Evolutionary conservation across 2,888 invertebrate genomes (phyloP).

Genomic region (Cerceris rybyensis): DNA sequence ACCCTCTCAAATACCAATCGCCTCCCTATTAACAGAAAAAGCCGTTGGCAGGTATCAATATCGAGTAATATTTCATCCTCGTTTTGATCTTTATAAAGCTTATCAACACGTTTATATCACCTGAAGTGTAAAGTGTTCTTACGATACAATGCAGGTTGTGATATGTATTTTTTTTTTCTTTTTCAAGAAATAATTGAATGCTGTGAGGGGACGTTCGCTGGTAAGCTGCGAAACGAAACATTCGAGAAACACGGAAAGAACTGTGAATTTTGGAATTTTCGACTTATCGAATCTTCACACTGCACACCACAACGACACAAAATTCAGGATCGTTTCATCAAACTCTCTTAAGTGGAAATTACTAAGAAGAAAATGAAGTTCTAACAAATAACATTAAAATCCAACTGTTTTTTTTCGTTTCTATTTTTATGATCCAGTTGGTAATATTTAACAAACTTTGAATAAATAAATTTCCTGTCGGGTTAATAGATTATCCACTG

Average conservation of each 20-base stretch:
- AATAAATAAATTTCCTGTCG: conserved; percentile 20
- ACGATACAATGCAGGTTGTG: conserved; percentile 7
- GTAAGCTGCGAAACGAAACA: neutral
- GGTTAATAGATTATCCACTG: conserved; percentile 53
- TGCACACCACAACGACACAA: conserved; percentile 57
- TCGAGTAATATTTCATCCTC: conserved; percentile 61
- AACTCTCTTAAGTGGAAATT: conserved; percentile 3
- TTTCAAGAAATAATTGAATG: conserved; percentile 1
- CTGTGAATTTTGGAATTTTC: conserved; percentile 4
- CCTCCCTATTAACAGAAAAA: conserved; percentile 90
- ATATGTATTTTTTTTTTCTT: neutral
- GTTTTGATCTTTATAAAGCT: conserved; percentile 25
- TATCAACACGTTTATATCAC: neutral
- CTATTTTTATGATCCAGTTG: neutral
- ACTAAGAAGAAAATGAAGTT: neutral
- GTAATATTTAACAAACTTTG: conserved; percentile 2
- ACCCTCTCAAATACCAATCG: conserved; percentile 82
- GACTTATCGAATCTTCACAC: conserved; percentile 40
- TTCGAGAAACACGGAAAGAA: conserved; percentile 5
- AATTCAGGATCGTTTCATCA: conserved; percentile 14
- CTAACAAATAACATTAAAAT: neutral
- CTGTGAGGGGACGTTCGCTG: conserved; percentile 8
- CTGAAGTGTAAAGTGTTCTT: conserved; percentile 11
- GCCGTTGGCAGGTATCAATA: conserved; percentile 90
- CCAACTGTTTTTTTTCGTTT: neutral